These are phyloP conservation scores for Ophthalmotilapia sp. DNA, from an alignment of 2,113 vertebrate genomes.

Conservation along the genomic window DNA sequence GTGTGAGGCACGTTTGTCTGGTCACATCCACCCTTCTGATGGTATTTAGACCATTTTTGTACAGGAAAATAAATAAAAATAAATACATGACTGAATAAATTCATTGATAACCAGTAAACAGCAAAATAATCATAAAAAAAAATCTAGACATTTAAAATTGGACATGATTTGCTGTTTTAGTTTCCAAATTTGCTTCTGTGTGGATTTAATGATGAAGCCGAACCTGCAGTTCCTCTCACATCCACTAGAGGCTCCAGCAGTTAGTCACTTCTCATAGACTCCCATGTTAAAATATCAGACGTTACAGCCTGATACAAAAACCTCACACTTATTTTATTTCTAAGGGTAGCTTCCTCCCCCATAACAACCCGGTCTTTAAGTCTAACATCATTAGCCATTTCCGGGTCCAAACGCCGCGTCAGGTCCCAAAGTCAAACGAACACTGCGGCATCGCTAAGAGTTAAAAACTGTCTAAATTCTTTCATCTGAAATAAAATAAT, in stretches of 20 bases:
- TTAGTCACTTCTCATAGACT: not conserved
- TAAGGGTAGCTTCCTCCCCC: not conserved
- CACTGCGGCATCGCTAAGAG: accelerated
- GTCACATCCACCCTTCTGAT: not conserved
- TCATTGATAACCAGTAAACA: not conserved
- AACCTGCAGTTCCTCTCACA: not conserved
- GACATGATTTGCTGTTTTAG: not conserved
- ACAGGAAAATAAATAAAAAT: not conserved
- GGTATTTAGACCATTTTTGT: not conserved
- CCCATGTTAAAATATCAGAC: not conserved
- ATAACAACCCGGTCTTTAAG: not conserved
- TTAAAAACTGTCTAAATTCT: not conserved
- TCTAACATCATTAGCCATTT: not conserved
- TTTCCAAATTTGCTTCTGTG: not conserved
- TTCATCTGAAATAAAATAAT: not conserved
- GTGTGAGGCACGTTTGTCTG: not conserved
- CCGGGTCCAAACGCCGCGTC: accelerated
- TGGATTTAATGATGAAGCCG: not conserved
- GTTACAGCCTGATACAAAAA: not conserved
- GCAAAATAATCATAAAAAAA: no score
- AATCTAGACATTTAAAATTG: not conserved
- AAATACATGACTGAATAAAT: not conserved
- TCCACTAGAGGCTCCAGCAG: not conserved
- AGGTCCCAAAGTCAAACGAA: not conserved
- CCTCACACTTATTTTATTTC: not conserved